Evolutionary conservation across 2,113 vertebrate genomes (phyloP), one percentile per base, ranked within the genome.

Genomic region (Stegastes partitus): DNA sequence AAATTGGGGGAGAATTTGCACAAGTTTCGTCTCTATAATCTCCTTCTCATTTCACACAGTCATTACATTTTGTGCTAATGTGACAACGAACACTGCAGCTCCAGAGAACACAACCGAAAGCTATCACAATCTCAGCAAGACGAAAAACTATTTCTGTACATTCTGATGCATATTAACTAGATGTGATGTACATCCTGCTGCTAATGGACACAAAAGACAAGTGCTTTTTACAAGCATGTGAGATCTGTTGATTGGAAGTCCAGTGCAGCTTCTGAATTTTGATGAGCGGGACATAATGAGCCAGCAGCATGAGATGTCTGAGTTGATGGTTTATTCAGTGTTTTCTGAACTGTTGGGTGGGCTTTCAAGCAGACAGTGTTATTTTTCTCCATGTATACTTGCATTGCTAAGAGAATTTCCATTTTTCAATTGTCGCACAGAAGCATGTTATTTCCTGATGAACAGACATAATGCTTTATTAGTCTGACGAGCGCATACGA

Each of bases 271-370:
- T 57, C 11, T 69, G 67, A 64, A 66, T 79, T 11, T 21, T 63
- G 47, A 68, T 79, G 66, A 82, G 42, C 14, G 37, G 59, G 44
- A 62, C 71, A 31, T 61, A 69, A 77, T 62, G 79, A 68, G 53
- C 25, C 72, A 69, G 58, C 75, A 74, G 63, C 63, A 62, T 74
- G 82, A 82, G 53, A n/a, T 42, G 72, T 67, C 25, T 54, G 21
- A 56, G 25, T 14, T 19, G 23, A 68, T 85, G 80, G 39, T 78
- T 86, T 74, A 83, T 83, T 85, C 79, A 82, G 79, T 61, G 80
- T 81, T 71, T 71, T 49, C 61, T 50, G 71, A 78, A 64, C 73
- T 74, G 76, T 44, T 82, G 14, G 67, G 15, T 67, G 23, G 55
- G 73, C 51, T 67, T 66, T 56, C 8, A 28, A 68, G 55, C 58